Evolutionary conservation across 2,113 vertebrate genomes (phyloP).

Genomic region (Mesoclemmys tuberculata): DNA sequence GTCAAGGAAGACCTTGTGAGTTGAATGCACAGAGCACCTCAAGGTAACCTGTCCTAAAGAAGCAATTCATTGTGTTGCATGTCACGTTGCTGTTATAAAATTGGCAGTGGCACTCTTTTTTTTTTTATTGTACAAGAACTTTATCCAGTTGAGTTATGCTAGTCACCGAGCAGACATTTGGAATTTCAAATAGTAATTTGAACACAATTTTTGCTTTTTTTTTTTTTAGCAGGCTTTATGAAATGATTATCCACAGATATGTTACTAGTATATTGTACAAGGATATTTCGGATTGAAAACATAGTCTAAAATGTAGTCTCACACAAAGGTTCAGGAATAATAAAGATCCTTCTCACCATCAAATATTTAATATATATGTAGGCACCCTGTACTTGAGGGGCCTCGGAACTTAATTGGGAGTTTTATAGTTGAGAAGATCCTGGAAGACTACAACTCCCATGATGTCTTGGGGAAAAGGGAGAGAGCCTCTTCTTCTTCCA

Average conservation of each 20-base stretch:
- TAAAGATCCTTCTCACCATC: neutral
- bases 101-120: constrained; percentile 70
- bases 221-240: constrained; percentile 31
- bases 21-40: neutral
- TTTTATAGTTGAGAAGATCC: no score
- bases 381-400: no score
- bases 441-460: no score
- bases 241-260: constrained; percentile 42
- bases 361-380: neutral
- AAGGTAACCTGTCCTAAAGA: constrained; percentile 62
- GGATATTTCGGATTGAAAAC: neutral
- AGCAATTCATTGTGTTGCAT: constrained; percentile 73
- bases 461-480: no score
- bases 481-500: no score
- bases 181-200: constrained; percentile 70
- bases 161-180: constrained; percentile 23
- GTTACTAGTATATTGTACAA: constrained; percentile 21
- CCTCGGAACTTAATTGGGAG: no score
- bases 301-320: constrained; percentile 1
- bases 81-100: constrained; percentile 51
- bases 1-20: constrained; percentile 1
- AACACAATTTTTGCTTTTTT: constrained; percentile 60
- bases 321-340: constrained; percentile 2
- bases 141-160: constrained; percentile 50
- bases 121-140: neutral